phyloP scores from a whole-genome alignment of 2,113 vertebrate genomes.

The Daubentonia madagascariensis region DNA sequence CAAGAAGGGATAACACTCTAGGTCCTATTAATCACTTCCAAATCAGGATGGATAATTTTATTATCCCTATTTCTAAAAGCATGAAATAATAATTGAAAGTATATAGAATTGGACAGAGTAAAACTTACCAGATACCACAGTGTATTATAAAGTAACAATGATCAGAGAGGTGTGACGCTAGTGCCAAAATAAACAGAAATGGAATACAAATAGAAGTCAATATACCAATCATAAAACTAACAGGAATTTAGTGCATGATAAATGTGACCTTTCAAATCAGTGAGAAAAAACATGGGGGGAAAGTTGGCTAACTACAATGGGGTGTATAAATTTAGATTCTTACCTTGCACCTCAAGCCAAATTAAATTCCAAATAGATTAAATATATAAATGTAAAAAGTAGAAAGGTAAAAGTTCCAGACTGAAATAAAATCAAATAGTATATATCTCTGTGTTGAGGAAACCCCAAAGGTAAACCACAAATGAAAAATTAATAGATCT shows the following conservation, averaged over 20 bases:
- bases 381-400: background rate
- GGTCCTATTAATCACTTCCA: background rate
- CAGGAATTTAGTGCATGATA: background rate
- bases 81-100: background rate
- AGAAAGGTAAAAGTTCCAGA: background rate
- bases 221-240: too few species aligned
- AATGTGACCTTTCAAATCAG: background rate
- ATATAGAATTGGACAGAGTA: background rate
- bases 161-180: background rate
- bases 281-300: background rate
- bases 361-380: background rate
- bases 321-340: background rate
- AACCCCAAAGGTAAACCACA: background rate
- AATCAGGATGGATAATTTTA: background rate
- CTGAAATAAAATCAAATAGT: background rate
- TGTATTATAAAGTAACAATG: background rate
- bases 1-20: background rate
- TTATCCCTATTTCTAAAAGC: background rate
- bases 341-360: background rate
- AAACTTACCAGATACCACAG: background rate
- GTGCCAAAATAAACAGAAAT: background rate
- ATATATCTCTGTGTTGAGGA: background rate
- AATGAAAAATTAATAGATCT: background rate
- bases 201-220: background rate
- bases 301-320: background rate